Percentiles rank a stretch among this genome's conserved stretches.
These are phyloP conservation scores for Uropetala carovei DNA, from an alignment of 2,888 invertebrate species.

Conservation along the genomic window DNA sequence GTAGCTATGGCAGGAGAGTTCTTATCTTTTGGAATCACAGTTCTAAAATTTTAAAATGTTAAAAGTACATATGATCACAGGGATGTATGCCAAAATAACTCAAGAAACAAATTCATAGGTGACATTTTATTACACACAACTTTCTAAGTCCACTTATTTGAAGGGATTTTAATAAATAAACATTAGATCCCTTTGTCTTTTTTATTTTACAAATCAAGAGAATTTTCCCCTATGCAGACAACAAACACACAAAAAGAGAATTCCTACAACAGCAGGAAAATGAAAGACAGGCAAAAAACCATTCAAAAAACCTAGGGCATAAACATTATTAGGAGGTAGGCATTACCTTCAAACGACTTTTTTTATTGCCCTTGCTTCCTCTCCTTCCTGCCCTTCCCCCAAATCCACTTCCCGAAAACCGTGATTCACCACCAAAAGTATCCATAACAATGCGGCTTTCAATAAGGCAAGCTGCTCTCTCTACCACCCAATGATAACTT, in stretches of 20 bases:
- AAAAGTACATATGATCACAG: too few relatives aligned
- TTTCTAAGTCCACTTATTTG: constrained; percentile 23
- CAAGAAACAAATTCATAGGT: background rate
- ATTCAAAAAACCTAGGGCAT: background rate
- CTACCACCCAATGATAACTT: background rate
- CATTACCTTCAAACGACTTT: background rate
- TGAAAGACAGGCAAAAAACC: constrained; percentile 18
- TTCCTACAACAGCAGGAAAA: constrained; percentile 53
- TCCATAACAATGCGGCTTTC: background rate
- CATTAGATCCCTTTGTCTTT: background rate
- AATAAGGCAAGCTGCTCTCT: background rate
- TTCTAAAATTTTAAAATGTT: too few relatives aligned
- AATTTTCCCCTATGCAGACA: background rate
- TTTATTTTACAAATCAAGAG: constrained; percentile 10
- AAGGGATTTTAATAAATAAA: background rate
- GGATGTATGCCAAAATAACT: background rate
- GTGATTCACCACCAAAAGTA: background rate
- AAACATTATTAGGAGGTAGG: background rate
- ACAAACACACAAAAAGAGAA: constrained; percentile 2
- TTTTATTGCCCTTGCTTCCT: background rate
- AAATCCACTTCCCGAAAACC: background rate
- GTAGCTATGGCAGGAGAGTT: too few relatives aligned
- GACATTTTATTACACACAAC: constrained; percentile 49
- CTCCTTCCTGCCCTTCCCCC: constrained; percentile 32
- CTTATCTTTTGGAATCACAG: too few relatives aligned